Base-by-base conservation (phyloP, 2,113 vertebrate genomes). In the Nansenia antarctica region DNA sequence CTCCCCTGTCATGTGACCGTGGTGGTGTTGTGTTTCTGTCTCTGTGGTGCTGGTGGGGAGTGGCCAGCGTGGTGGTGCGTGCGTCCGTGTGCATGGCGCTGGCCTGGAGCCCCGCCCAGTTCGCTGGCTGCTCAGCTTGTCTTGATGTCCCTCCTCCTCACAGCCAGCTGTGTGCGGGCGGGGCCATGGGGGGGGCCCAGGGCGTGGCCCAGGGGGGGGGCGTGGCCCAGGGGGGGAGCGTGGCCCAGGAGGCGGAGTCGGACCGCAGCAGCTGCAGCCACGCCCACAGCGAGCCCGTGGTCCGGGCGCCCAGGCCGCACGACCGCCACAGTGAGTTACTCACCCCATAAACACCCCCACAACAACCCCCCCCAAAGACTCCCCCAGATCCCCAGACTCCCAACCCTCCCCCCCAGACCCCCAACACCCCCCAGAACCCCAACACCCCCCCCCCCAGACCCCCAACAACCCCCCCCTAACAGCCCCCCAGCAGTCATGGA, bases 51-150 rank as follows among this genome's bases (percentile, higher is more conserved):
- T 65, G 74, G 80, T 74, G 69, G 80, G 11, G 64, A 82, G 70
- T 84, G 76, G 82, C 78, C 78, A 92, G 92, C 82, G 80, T 85
- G 77, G 86, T 87, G 74, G 82, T 82, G 5, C 73, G 71, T 69
- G 77, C 69, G 57, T 81, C 76, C 68, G 64, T 89, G 76, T 93
- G 91, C 87, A 84, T 91, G 79, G 79, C 91, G 65, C 83, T 91
- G 79, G 79, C 91, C 64, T 92, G 92, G 90, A 90, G 74, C 47
- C 74, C 76, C 69, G 78, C 83, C 12, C 78, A 89, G 82, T 85
- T 91, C 81, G 80, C 88, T 79, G 87, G 89, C 91, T 92, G 91
- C 88, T 92, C 91, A 89, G 92, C 87, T 82, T 93, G 91, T 92
- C 86, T 93, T 76, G 86, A 88, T 92, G 87, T 91, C 77, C 62